Base-by-base conservation (phyloP, 2,888 invertebrate species). In the Latrodectus elegans region DNA sequence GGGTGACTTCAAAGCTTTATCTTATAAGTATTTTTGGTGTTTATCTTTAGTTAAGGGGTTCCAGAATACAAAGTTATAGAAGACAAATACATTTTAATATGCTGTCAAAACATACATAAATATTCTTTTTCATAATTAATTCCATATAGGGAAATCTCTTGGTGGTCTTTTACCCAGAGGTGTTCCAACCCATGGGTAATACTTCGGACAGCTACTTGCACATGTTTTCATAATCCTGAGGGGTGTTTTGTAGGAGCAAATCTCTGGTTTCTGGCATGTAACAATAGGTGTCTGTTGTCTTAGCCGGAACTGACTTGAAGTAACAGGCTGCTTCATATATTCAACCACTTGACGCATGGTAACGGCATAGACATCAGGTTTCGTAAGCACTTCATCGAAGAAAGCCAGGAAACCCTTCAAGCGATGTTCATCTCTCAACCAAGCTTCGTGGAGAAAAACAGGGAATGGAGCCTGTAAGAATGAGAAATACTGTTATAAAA, bases 371-470 rank as follows among this genome's bases (percentile, higher is more conserved):
- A 90, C 89, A 52, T 89, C 89, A 0, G 72, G 60, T 4, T 82
- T 79, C 15, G 53, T 17, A 15, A 83, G 55, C 1, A 89, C 38
- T n/a, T 73, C 70, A 15, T 89, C 83, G 1, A 90, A 38, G 64
- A 90, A 90, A 11, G 83, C 65, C 10, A 89, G 55, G 52, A 84
- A 89, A 4, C 85, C 90, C 17, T 80, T 12, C n/a, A 84, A n/a
- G 6, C 90, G 67, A 0, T 72, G 15, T 12, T 72, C n/a, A n/a
- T 89, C 60, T 14, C 70, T 65, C 90, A 95, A 94, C 94, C 95
- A 95, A 8, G 94, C 94, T 4, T 95, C 94, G 91, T 95, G 95
- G 74, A 95, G 92, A 91, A 94, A 95, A 90, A 95, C 93, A 1
- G 95, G 95, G 91, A 95, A 95, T 0, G 95, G 95, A 8, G 95